Evolutionary conservation across 2,113 vertebrate genomes (phyloP).

Genomic region (Pangasianodon gigas): DNA sequence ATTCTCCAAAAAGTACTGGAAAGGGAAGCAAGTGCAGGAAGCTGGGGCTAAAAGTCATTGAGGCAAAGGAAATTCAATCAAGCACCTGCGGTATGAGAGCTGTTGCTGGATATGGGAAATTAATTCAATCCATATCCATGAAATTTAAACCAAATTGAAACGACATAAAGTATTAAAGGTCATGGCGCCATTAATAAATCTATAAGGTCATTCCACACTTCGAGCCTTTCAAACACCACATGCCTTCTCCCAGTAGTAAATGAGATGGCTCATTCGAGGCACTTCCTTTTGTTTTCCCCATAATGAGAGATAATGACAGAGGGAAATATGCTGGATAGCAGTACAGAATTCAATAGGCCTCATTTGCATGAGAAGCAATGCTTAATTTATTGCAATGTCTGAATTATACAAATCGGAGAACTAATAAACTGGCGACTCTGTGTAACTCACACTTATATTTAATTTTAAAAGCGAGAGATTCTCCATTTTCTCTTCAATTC

Average conservation of each 20-base stretch:
- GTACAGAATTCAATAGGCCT: not conserved
- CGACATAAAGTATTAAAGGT: constrained; percentile 4
- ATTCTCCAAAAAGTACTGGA: not conserved
- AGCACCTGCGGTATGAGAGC: not conserved
- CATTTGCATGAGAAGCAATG: not conserved
- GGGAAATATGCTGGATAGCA: not conserved
- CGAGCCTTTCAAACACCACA: not conserved
- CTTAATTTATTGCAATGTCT: not conserved
- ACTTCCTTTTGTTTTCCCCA: constrained; percentile 9
- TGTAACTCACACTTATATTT: not conserved
- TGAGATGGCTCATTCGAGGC: not conserved
- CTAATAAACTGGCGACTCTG: not conserved
- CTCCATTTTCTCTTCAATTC: not conserved
- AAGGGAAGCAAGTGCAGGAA: not conserved
- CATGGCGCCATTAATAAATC: not conserved
- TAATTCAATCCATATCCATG: constrained; percentile 2
- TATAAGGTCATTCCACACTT: not conserved
- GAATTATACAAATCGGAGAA: not conserved
- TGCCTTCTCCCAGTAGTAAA: not conserved
- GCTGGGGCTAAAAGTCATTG: not conserved
- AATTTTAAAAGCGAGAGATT: not conserved
- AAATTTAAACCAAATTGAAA: constrained; percentile 16
- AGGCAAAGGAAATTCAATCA: constrained; percentile 17
- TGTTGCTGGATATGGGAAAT: constrained; percentile 16
- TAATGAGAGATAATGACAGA: constrained; percentile 11